phyloP scores from a whole-genome alignment of 2,113 vertebrate genomes.

The Calcarius ornatus region DNA sequence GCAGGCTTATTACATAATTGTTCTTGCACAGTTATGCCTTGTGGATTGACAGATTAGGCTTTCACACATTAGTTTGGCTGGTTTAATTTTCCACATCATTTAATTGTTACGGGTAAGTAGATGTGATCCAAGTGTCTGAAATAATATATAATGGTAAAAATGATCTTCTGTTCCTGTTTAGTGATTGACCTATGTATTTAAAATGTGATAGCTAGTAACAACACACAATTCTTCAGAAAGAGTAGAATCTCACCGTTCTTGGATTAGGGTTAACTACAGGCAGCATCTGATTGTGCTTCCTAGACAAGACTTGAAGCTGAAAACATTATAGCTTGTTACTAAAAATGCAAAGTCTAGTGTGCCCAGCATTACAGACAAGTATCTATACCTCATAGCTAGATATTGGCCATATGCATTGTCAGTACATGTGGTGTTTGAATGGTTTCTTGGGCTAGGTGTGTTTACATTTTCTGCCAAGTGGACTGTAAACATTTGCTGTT shows the following conservation, averaged over 20 bases:
- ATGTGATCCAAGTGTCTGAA: neutral
- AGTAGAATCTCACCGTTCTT: neutral
- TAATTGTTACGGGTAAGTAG: neutral
- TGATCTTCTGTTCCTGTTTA: neutral
- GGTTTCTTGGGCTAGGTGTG: neutral
- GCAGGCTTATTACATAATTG: neutral
- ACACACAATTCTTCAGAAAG: neutral
- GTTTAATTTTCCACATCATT: neutral
- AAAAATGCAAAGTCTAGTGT: neutral
- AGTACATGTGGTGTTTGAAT: neutral
- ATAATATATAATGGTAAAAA: neutral
- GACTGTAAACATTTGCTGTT: neutral
- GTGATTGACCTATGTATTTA: neutral
- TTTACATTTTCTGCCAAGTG: neutral
- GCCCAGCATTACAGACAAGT: neutral
- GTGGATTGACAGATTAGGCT: neutral
- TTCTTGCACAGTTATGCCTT: neutral
- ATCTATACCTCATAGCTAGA: neutral
- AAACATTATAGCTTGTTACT: neutral
- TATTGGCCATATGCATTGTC: neutral
- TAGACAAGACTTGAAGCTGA: neutral
- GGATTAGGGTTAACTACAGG: neutral
- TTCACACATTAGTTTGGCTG: neutral
- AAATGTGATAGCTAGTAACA: neutral
- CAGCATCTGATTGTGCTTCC: neutral